Percentiles rank a stretch among this genome's conserved stretches.
These are phyloP conservation scores for Nyctalus aviator DNA, from an alignment of 2,797 vertebrate genomes.

Conservation along the genomic window DNA sequence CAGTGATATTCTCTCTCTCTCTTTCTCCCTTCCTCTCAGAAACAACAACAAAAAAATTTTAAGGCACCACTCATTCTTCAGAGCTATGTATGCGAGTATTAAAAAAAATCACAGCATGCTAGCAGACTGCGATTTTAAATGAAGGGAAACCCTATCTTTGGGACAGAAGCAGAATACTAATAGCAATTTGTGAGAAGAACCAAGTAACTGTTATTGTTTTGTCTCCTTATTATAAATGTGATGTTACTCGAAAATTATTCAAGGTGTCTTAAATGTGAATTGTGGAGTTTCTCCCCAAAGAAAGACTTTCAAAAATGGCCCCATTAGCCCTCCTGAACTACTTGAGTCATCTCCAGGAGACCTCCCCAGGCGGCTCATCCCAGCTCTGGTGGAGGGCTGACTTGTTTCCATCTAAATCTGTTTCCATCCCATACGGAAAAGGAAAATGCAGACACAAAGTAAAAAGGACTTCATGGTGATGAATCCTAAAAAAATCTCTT, in stretches of 20 bases:
- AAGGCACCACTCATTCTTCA: too few relatives aligned
- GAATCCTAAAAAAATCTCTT: neutral
- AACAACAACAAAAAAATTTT: too few relatives aligned
- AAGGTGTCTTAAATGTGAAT: neutral
- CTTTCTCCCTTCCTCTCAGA: too few relatives aligned
- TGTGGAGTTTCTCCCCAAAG: neutral
- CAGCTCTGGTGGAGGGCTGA: neutral
- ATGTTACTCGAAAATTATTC: conserved; percentile 10
- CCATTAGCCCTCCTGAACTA: neutral
- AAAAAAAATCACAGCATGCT: neutral
- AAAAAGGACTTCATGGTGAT: neutral
- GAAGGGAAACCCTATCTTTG: neutral
- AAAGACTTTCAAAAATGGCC: neutral
- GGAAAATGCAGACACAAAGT: neutral
- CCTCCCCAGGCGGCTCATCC: neutral
- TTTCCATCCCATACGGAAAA: neutral
- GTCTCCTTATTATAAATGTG: neutral
- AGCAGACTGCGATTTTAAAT: neutral
- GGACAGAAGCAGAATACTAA: neutral
- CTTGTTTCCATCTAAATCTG: neutral
- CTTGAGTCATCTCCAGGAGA: neutral
- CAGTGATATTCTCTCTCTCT: too few relatives aligned
- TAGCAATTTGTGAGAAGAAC: neutral
- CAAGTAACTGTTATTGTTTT: neutral
- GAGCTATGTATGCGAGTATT: neutral